These are phyloP conservation scores for Montipora foliosa DNA, from an alignment of 64 coral and sea anemone genomes.

Conservation along the genomic window DNA sequence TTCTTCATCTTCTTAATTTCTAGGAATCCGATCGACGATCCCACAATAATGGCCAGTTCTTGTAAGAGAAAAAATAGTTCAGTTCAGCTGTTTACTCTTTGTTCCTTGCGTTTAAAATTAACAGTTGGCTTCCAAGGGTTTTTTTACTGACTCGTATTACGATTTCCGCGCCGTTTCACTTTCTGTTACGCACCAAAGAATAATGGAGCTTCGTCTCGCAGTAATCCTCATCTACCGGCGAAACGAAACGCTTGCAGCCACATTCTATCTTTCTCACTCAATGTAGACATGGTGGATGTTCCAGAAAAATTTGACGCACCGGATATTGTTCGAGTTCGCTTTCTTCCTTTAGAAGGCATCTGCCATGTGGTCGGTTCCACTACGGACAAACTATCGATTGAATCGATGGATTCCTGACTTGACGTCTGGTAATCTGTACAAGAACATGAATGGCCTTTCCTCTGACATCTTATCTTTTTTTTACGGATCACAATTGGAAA, in stretches of 20 bases:
- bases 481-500: conserved; percentile 70
- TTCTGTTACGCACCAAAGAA: not conserved
- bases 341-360: conserved; percentile 81
- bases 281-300: conserved; percentile 79
- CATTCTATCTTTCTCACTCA: conserved; percentile 86
- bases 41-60: not conserved
- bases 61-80: not conserved
- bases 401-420: conserved; percentile 68
- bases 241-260: conserved; percentile 89
- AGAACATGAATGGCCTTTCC: conserved; percentile 53
- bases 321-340: conserved; percentile 84
- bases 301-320: conserved; percentile 94
- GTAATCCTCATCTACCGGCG: conserved; percentile 73
- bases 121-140: conserved; percentile 14
- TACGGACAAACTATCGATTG: conserved; percentile 84
- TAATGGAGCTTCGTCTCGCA: not conserved
- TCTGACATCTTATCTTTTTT: conserved; percentile 56
- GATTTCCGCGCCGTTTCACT: conserved; percentile 7
- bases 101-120: not conserved
- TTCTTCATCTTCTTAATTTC: not conserved
- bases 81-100: not conserved
- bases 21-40: not conserved
- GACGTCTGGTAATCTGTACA: conserved; percentile 42
- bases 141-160: not conserved
- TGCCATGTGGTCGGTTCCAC: conserved; percentile 85